These are phyloP conservation scores for Erpobdella octoculata DNA, from an alignment of 2,888 invertebrate genomes.

Conservation along the genomic window DNA sequence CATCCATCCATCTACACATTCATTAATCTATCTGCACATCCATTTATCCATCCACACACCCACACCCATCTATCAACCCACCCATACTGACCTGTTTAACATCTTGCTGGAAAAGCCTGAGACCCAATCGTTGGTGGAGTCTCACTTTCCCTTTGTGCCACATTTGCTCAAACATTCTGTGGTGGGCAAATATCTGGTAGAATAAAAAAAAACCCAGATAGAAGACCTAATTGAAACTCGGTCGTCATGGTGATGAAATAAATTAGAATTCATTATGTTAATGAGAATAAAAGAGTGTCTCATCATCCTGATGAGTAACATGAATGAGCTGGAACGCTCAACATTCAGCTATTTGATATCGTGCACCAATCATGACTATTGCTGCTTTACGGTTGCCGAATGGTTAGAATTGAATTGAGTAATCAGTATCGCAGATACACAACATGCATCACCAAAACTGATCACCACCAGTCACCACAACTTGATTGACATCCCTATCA, in stretches of 20 bases:
- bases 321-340: no score
- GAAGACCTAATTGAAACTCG: background rate
- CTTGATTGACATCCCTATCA: no score
- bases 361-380: no score
- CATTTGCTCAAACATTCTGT: conserved; percentile 81
- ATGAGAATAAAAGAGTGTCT: no score
- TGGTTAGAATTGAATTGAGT: no score
- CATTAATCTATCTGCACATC: background rate
- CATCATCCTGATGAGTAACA: no score
- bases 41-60: background rate
- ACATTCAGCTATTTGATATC: no score
- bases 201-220: background rate
- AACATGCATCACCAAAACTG: background rate
- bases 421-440: background rate
- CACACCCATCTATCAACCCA: conserved; percentile 3
- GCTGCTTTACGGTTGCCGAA: no score
- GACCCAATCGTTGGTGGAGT: conserved; percentile 82
- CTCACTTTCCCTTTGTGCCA: conserved; percentile 92
- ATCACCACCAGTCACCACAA: no score
- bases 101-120: conserved; percentile 88
- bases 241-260: background rate
- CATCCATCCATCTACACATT: background rate
- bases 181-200: conserved; percentile 74
- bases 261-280: no score
- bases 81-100: conserved; percentile 70